A percentile compares a stretch with the other conserved stretches of the same genome.
phyloP scores from a whole-genome alignment of 2,888 invertebrate genomes.

The Sinentomon sp. region DNA sequence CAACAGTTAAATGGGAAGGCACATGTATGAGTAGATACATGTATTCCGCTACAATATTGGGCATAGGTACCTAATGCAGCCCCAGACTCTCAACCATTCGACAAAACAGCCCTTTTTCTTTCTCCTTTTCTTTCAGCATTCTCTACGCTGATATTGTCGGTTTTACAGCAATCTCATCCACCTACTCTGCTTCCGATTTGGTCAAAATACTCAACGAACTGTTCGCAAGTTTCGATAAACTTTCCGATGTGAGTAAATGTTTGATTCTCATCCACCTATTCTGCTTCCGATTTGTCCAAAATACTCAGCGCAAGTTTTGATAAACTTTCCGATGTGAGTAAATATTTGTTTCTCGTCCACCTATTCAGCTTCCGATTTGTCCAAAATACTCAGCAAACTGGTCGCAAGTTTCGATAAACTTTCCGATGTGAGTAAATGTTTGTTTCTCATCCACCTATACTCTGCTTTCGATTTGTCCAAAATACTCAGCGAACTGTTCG shows the following conservation, averaged over 20 bases:
- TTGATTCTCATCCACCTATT: conserved; percentile 21
- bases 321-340: too few species aligned
- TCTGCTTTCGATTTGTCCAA: conserved; percentile 26
- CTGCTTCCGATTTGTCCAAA: conserved; percentile 25
- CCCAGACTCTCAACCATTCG: too few species aligned
- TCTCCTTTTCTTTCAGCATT: conserved; percentile 33
- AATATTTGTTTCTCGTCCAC: too few species aligned
- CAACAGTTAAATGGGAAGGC: too few species aligned
- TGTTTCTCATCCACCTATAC: conserved; percentile 21
- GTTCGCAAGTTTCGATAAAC: conserved; percentile 19
- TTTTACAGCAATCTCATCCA: conserved; percentile 49
- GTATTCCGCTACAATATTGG: too few species aligned
- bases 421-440: conserved; percentile 13
- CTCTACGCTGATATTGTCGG: conserved; percentile 94
- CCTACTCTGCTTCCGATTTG: conserved; percentile 27
- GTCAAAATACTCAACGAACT: conserved; percentile 26
- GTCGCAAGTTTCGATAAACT: conserved; percentile 19
- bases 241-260: conserved; percentile 13
- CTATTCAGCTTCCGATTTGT: conserved; percentile 28
- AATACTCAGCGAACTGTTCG: conserved; percentile 25
- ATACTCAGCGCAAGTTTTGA: conserved; percentile 22
- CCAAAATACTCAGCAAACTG: conserved; percentile 26
- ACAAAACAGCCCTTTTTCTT: too few species aligned
- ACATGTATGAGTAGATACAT: too few species aligned
- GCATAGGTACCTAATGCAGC: too few species aligned